Evolutionary conservation across 2,113 vertebrate genomes (phyloP), one percentile per base, ranked within the genome.

Genomic region (Formicarius rufipectus): DNA sequence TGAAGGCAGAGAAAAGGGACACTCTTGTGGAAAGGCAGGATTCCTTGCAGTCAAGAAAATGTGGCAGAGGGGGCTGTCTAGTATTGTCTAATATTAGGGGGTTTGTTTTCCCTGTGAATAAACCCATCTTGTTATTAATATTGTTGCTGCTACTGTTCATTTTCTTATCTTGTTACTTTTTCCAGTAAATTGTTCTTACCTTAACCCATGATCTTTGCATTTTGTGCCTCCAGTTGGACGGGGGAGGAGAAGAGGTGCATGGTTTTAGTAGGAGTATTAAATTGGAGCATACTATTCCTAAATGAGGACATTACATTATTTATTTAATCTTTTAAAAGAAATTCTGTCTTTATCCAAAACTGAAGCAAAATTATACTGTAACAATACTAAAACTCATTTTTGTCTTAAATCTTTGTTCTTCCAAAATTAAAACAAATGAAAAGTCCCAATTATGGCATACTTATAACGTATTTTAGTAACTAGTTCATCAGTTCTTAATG

Each of bases 41-140:
- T 2, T 49, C 35, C 55, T 59, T 50, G 35, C 42, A 60, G 25
- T 28, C 0, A 0, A 49, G 31, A 58, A 1, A 23, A 37, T 5
- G 3, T 9, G 44, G 31, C 5, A 5, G 14, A 44, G 21, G 37
- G 31, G 73, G 14, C 18, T 1, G 1, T 42, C 42, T 47, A 37
- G 6, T 6, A 5, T 13, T 58, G 9, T 18, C 44, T 58, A 4
- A 8, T 44, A 14, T 5, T 37, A 22, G 25, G 33, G 3, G 0
- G 19, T 58, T 40, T 37, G 22, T 52, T 45, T 24, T 39, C 60
- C 24, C 12, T 33, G 22, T 44, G 33, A 39, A 52, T 16, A 52
- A 28, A 22, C 7, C 3, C n/a, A n/a, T n/a, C 18, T 47, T 25
- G 6, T 12, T 25, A 39, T 67, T 25, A 67, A 45, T 24, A 25